Evolutionary conservation across 2,797 vertebrate species (phyloP).

Genomic region (Acanthurus lineatus): DNA sequence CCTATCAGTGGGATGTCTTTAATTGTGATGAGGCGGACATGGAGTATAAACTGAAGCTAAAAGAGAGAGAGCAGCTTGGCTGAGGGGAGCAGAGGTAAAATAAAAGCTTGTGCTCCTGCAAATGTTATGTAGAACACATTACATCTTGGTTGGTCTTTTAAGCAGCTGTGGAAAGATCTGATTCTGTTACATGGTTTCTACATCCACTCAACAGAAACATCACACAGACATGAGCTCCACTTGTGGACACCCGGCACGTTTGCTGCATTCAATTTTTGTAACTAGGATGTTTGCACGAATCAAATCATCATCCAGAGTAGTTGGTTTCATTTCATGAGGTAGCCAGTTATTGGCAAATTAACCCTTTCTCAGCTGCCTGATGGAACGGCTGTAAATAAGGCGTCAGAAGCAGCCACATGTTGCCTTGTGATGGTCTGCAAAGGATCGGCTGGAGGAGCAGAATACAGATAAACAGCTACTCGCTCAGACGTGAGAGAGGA

Average conservation of each 20-base stretch:
- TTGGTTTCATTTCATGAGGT: constrained; percentile 5
- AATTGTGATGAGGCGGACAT: constrained; percentile 3
- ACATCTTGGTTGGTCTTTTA: constrained; percentile 25
- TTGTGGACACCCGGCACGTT: neutral
- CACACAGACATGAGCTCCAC: constrained; percentile 16
- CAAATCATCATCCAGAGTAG: constrained; percentile 1
- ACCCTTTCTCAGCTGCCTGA: constrained; percentile 2
- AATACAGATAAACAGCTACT: constrained; percentile 51
- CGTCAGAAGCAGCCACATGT: constrained; percentile 41
- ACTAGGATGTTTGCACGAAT: constrained; percentile 10
- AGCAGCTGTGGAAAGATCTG: constrained; percentile 20
- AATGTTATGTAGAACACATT: constrained; percentile 40
- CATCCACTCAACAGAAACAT: constrained; percentile 16
- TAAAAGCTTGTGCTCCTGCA: constrained; percentile 8
- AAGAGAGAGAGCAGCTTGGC: neutral
- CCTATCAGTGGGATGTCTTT: neutral
- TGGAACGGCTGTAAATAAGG: constrained; percentile 39
- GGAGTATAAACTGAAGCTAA: neutral
- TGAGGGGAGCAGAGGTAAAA: constrained; percentile 17
- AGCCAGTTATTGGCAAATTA: constrained; percentile 19
- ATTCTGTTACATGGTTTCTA: constrained; percentile 19
- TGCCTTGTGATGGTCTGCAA: constrained; percentile 26
- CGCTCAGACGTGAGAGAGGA: constrained; percentile 34
- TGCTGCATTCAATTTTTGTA: constrained; percentile 2
- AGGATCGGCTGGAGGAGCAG: constrained; percentile 28